Conservation (phyloP, 2,888 invertebrate genomes). For the Spodoptera exigua region DNA sequence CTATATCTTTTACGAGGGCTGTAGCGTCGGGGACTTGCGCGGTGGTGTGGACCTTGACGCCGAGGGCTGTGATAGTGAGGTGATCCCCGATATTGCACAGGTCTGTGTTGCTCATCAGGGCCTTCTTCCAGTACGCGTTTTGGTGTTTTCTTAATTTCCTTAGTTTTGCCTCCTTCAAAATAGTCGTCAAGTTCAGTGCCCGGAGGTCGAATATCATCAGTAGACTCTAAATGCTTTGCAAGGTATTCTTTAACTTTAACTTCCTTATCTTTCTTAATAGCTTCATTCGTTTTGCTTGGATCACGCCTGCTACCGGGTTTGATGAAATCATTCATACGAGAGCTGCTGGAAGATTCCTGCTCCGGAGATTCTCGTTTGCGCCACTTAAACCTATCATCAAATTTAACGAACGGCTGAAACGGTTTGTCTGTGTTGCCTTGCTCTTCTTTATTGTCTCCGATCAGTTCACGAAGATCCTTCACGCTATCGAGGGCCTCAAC, state of each 20-base stretch:
- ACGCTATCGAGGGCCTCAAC: conserved; percentile 68
- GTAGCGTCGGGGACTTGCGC: conserved; percentile 10
- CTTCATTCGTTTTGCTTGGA: conserved; percentile 81
- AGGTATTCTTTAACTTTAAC: conserved; percentile 82
- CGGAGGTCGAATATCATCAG: conserved; percentile 80
- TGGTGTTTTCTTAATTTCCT: conserved; percentile 54
- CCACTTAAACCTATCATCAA: conserved; percentile 40
- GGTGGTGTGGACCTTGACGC: conserved; percentile 37
- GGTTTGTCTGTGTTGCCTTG: conserved; percentile 20
- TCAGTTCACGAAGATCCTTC: conserved; percentile 75
- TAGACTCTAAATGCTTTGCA: conserved; percentile 79
- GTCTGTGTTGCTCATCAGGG: conserved; percentile 17
- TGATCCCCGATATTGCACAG: conserved; percentile 27
- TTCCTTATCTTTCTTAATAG: conserved; percentile 83
- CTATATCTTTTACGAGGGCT: conserved; percentile 45
- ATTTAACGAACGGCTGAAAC: conserved; percentile 10
- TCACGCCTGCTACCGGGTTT: conserved; percentile 84
- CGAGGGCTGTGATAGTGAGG: conserved; percentile 25
- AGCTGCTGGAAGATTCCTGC: conserved; percentile 55
- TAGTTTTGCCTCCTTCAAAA: conserved; percentile 65
- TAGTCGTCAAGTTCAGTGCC: conserved; percentile 85
- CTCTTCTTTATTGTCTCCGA: conserved; percentile 55
- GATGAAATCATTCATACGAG: conserved; percentile 73
- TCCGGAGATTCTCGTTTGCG: conserved; percentile 23
- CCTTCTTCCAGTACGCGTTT: conserved; percentile 27